These are phyloP conservation scores for Takifugu bimaculatus DNA, from an alignment of 2,113 vertebrate species.

Conservation along the genomic window DNA sequence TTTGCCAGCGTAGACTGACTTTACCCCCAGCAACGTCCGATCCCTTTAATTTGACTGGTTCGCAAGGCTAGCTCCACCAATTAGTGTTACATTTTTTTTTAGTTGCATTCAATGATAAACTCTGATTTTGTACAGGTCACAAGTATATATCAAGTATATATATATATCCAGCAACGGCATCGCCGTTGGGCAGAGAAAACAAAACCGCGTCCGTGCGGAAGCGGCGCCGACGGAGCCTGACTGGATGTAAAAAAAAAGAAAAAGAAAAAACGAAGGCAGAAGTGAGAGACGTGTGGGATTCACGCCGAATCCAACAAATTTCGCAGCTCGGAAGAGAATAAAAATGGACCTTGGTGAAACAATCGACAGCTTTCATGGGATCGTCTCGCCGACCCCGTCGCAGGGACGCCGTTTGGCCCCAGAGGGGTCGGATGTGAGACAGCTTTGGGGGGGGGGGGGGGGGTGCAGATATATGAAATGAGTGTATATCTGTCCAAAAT, in stretches of 20 bases:
- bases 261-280: conserved; percentile 15
- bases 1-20: conserved; percentile 32
- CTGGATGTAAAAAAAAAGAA: conserved; percentile 14
- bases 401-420: conserved; percentile 22
- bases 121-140: conserved; percentile 65
- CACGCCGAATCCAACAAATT: conserved; percentile 48
- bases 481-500: conserved; percentile 56
- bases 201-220: conserved; percentile 32
- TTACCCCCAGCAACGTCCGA: conserved; percentile 23
- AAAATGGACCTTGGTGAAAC: conserved; percentile 21
- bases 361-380: conserved; percentile 36
- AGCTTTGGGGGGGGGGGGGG: too few relatives aligned
- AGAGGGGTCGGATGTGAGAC: conserved; percentile 27
- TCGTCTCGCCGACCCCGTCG: conserved; percentile 20
- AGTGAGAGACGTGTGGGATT: conserved; percentile 27
- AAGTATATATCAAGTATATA: conserved; percentile 48
- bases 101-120: conserved; percentile 30
- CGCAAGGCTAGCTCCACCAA: conserved; percentile 1
- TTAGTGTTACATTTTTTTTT: conserved; percentile 19
- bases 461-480: too few relatives aligned
- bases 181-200: conserved; percentile 49
- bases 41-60: conserved; percentile 40
- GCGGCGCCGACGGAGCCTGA: conserved; percentile 33
- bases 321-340: conserved; percentile 12
- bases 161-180: neutral